Base-by-base conservation (phyloP, 2,797 vertebrate species). In the Crypturellus tataupa region DNA sequence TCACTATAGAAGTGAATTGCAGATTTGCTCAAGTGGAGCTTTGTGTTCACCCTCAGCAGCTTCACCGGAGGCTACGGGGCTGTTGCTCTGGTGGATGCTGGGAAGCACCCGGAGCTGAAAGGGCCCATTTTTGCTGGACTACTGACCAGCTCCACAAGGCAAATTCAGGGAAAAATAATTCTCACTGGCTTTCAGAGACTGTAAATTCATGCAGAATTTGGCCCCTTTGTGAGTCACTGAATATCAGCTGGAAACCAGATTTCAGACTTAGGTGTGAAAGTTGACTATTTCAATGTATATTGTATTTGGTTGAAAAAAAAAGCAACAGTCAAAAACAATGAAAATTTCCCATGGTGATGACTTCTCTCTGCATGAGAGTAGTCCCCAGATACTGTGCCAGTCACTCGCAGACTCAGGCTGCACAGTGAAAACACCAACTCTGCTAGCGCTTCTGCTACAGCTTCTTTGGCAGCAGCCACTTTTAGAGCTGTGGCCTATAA, bases 21-120 rank as follows among this genome's bases (percentile, higher is more conserved):
- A 14, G 40, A 20, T 10, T 5, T 29, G 27, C 64, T n/a, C 2
- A 27, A 33, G 27, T 55, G 3, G 0, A 19, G 47, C 37, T 75
- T 10, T 0, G 2, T 37, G 33, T 14, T 58, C 12, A 20, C 1
- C 2, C 14, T 35, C 16, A 13, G 0, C 7, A 3, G 7, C 6
- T 23, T 82, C 3, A 2, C 16, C 3, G 2, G 16, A 42, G 23
- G 21, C 16, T 25, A n/a, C 68, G 55, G 37, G 31, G 39, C 73
- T 64, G 64, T 70, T 91, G 72, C 77, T 93, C 83, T 72, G 65
- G 88, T n/a, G 55, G 78, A 62, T 33, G 27, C 12, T 55, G 24
- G 25, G 51, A 27, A 18, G 35, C 24, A 51, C 47, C 35, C 24
- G 17, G 47, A 21, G 8, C 17, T 70, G 33, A 10, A 47, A 69